These are phyloP conservation scores for Malacoctenus gilli DNA, from an alignment of 2,797 vertebrate genomes.

Conservation along the genomic window DNA sequence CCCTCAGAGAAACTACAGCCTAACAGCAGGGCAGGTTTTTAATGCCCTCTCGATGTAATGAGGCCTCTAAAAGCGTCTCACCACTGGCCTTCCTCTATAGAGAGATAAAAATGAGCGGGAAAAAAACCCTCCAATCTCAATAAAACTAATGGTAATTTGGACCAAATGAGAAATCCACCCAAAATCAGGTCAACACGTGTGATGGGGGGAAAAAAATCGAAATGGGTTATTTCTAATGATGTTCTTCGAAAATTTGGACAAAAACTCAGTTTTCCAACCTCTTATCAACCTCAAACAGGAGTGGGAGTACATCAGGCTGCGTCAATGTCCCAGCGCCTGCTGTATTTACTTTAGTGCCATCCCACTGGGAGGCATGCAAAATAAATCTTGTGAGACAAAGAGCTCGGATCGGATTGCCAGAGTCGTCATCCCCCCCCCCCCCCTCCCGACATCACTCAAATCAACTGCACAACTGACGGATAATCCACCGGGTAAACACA, in stretches of 20 bases:
- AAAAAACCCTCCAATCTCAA: constrained; percentile 33
- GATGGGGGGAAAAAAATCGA: neutral
- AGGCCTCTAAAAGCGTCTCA: constrained; percentile 65
- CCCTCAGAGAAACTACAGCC: constrained; percentile 48
- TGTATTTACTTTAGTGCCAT: constrained; percentile 45
- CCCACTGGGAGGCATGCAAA: constrained; percentile 42
- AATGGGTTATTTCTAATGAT: constrained; percentile 13
- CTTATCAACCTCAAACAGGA: constrained; percentile 41
- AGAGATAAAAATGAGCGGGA: constrained; percentile 30
- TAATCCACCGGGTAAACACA: constrained; percentile 33
- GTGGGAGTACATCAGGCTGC: constrained; percentile 22
- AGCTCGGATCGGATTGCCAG: constrained; percentile 46
- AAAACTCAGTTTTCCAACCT: constrained; percentile 13
- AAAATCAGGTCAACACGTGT: constrained; percentile 9
- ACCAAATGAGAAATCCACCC: constrained; percentile 24
- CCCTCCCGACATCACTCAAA: constrained; percentile 50
- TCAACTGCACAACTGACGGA: constrained; percentile 23
- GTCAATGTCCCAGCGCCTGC: constrained; percentile 29
- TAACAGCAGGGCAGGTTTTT: constrained; percentile 50
- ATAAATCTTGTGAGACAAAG: constrained; percentile 58
- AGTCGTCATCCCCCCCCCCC: too few species aligned
- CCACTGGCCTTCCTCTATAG: constrained; percentile 31
- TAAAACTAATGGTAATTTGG: constrained; percentile 40
- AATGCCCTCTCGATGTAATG: constrained; percentile 55
- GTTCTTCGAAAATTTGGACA: constrained; percentile 10